Base-by-base conservation (phyloP, 2,797 vertebrate genomes). In the Cyprinodon diabolis region DNA sequence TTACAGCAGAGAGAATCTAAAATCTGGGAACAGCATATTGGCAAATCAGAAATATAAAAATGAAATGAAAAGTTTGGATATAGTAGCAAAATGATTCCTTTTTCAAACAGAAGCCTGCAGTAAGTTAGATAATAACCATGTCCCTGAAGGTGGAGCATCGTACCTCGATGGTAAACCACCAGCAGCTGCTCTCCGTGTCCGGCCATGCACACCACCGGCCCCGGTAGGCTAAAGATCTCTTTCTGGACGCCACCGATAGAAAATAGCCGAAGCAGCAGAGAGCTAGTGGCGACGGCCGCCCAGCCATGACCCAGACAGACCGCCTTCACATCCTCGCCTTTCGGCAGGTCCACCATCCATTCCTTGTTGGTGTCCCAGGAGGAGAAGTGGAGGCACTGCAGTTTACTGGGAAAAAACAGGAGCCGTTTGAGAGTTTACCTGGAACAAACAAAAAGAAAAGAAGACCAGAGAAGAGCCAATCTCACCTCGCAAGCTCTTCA, bases 301-400 rank as follows among this genome's bases (percentile, higher is more conserved):
- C 97, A 99, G 69, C 96, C 96, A 63, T 94, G 96, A n/a, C 97
- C 98, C 4, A 99, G 89, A 68, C 97, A 99, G 84, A 99, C 23
- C 3, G 96, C 96, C 83, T 89, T 85, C 3, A 92, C 88, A 3
- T 98, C 97, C 83, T 99, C 98, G 43, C 93, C 95, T 57, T 85
- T 85, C 0, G 96, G 96, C 90, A 99, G 94, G 79, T 99, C 98
- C 70, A 98, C 95, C 9, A 97, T 95, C 98, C 98, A 99, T 77
- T 99, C 98, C 86, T 99, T 99, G 69, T 94, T 97, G 49, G 96
- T 95, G 91, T 99, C 97, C 97, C 98, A 99, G 0, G 97, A 98
- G 15, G 95, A 96, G 85, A 99, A 99, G 91, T 99, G 97, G 70
- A 99, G 93, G 82, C 98, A 99, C 81, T 99, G 96, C 40, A 99